phyloP scores from a whole-genome alignment of 2,113 vertebrate species.

The Myodes glareolus region DNA sequence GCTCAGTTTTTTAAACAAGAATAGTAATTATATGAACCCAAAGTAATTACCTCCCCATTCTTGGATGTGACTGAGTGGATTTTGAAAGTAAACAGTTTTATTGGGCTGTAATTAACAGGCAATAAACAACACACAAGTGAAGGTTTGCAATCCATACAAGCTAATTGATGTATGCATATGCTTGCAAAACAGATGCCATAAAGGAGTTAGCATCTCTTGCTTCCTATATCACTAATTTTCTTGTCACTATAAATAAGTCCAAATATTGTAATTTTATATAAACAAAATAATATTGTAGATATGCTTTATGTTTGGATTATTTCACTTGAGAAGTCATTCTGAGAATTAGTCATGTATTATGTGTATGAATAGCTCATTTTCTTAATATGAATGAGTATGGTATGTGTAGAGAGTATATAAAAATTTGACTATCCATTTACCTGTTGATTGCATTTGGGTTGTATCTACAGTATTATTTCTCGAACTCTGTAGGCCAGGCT shows the following conservation, averaged over 20 bases:
- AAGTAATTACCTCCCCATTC: constrained; percentile 9
- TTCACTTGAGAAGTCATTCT: constrained; percentile 34
- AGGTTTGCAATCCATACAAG: not conserved
- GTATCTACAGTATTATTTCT: too few relatives aligned
- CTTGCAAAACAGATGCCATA: not conserved
- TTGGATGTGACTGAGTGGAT: not conserved
- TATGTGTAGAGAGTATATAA: not conserved
- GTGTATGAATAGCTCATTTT: not conserved
- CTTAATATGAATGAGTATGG: not conserved
- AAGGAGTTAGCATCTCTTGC: not conserved
- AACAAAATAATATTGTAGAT: not conserved
- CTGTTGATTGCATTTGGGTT: constrained; percentile 1
- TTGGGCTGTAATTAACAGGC: not conserved
- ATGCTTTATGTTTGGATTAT: not conserved
- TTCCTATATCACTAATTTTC: not conserved
- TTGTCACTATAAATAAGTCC: constrained; percentile 35
- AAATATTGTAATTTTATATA: constrained; percentile 34
- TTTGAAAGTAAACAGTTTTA: constrained; percentile 11
- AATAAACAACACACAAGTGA: constrained; percentile 40
- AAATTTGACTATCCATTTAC: not conserved
- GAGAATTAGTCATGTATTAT: not conserved
- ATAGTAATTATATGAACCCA: constrained; percentile 21
- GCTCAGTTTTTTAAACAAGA: constrained; percentile 9
- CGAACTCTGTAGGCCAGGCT: not conserved
- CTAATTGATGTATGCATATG: not conserved